Evolutionary conservation across 2,797 vertebrate species (phyloP).

Genomic region (Periophthalmus magnuspinnatus): DNA sequence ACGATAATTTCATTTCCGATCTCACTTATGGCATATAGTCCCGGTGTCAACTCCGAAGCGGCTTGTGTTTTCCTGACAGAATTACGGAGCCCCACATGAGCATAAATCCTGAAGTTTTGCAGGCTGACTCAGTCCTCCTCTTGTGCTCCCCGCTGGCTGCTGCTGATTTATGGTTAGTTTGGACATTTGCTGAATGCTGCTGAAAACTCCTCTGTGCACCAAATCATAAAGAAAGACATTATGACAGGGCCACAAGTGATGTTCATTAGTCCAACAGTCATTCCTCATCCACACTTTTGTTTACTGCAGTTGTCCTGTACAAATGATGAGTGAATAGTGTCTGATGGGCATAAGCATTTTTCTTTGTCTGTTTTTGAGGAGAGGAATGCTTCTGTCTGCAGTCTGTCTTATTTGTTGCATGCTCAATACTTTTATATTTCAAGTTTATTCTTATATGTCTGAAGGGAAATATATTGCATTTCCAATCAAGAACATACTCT

Average conservation of each 20-base stretch:
- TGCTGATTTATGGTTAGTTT: slow-evolving; percentile 66
- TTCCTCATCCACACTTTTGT: slow-evolving; percentile 30
- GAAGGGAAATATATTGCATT: too few species aligned
- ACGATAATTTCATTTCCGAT: slow-evolving; percentile 56
- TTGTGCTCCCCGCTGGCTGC: slow-evolving; percentile 36
- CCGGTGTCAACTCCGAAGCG: slow-evolving; percentile 40
- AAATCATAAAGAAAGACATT: slow-evolving; percentile 59
- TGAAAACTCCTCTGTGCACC: slow-evolving; percentile 49
- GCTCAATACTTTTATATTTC: too few species aligned
- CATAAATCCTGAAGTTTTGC: slow-evolving; percentile 61
- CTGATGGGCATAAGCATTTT: not conserved
- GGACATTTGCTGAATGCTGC: slow-evolving; percentile 58
- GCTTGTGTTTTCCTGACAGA: slow-evolving; percentile 41
- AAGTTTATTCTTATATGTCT: too few species aligned
- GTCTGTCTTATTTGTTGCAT: too few species aligned
- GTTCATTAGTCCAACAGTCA: slow-evolving; percentile 45
- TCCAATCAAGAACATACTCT: too few species aligned
- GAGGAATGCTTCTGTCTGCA: too few species aligned
- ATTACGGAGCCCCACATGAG: slow-evolving; percentile 35
- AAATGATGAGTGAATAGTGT: slow-evolving; percentile 10
- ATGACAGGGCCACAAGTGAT: slow-evolving; percentile 45
- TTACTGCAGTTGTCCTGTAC: slow-evolving; percentile 12
- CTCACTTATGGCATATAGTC: slow-evolving; percentile 41
- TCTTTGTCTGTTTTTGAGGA: not conserved
- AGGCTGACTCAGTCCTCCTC: slow-evolving; percentile 61